Conservation (phyloP, 2,113 vertebrate genomes). For the Myotis lucifugus region DNA sequence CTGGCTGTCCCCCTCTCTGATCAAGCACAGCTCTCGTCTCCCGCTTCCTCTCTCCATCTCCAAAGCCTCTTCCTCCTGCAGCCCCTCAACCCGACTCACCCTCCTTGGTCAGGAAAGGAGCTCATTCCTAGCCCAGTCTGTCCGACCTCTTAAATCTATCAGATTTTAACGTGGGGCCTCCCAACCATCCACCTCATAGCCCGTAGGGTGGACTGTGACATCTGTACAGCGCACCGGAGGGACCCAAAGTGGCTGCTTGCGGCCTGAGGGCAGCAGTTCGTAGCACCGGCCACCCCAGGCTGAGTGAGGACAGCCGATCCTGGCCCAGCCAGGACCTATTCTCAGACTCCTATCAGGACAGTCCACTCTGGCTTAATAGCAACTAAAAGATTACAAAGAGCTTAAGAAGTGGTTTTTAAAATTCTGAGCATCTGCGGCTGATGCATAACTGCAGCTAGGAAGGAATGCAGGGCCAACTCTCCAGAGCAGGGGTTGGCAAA, state of each 20-base stretch:
- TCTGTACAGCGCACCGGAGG: rapidly evolving
- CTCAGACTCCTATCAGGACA: not conserved
- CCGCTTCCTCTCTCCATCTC: not conserved
- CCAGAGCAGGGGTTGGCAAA: slow-evolving; percentile 8
- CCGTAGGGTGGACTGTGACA: not conserved
- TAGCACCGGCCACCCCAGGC: not conserved
- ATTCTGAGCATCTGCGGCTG: not conserved
- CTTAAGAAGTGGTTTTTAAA: not conserved
- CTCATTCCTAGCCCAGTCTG: not conserved
- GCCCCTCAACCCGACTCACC: not conserved
- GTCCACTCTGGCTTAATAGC: not conserved
- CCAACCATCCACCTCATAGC: not conserved
- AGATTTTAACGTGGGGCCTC: not conserved
- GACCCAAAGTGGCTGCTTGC: not conserved
- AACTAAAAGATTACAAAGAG: not conserved
- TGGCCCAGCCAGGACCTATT: not conserved
- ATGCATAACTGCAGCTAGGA: not conserved
- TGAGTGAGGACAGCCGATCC: not conserved
- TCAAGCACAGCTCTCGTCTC: not conserved
- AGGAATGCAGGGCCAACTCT: not conserved
- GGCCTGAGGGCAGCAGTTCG: not conserved
- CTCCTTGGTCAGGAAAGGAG: not conserved
- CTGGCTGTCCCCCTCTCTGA: not conserved
- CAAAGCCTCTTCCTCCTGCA: not conserved
- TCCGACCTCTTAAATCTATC: not conserved